Evolutionary conservation across 1,140 invertebrate species (phyloP), one percentile per base, ranked within the genome.

Genomic region (Physella acuta): DNA sequence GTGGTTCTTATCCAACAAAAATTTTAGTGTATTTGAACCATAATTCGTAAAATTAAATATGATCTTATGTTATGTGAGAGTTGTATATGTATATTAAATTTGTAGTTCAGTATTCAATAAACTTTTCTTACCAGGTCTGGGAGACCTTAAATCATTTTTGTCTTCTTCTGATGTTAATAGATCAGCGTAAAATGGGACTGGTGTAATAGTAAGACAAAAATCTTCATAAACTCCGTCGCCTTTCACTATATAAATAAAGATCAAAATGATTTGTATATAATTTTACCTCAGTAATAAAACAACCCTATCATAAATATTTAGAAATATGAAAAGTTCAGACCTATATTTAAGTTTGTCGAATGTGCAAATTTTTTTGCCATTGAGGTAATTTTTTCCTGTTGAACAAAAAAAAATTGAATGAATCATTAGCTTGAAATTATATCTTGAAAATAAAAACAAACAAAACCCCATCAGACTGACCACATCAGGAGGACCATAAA

Each of bases 291-390:
- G 26, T 24, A 14, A 14, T 24, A 28, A 14, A 14, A 55, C 8
- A n/a, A 5, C 17, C 26, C 8, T 55, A 28, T 28, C 8, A 55
- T 14, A 31, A 14, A 60, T 24, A 60, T 60, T 60, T 60, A 24
- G 34, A 39, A 39, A 24, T n/a, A 44, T n/a, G 24, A 17, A 8
- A 63, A 30, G 3, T 30, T 30, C 16, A 39, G 31, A 68, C 66
- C 56, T 36, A 59, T 58, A 24, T 33, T 60, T 56, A 68, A 24
- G 28, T 68, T 59, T 3, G 37, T 4, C 11, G 24, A 34, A 1
- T n/a, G 55, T 31, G 66, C 30, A 51, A 68, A 68, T 33, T 68
- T 68, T 33, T 51, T 68, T 31, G 66, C 66, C 66, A 68, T 68
- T 39, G 60, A 30, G 14, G 66, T 33, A 31, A 68, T 59, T 16